phyloP scores from a whole-genome alignment of 2,888 invertebrate species.

The Sepioteuthis lessoniana region DNA sequence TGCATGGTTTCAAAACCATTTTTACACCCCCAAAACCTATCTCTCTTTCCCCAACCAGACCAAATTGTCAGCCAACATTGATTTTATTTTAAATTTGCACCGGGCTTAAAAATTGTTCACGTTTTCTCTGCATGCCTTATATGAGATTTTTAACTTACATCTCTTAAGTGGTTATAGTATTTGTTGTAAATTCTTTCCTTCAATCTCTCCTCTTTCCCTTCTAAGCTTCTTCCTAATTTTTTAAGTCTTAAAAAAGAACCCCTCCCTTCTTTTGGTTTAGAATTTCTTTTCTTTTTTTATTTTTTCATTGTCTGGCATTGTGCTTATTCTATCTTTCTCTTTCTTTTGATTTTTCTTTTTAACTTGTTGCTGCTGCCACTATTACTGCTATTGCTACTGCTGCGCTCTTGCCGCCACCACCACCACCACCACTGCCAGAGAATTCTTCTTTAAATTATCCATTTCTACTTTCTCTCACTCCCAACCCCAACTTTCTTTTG shows the following conservation, averaged over 20 bases:
- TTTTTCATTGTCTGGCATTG: slow-evolving; percentile 25
- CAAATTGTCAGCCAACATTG: neutral
- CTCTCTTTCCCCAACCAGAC: neutral
- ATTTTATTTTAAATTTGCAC: neutral
- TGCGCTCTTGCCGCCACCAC: neutral
- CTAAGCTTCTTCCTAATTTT: neutral
- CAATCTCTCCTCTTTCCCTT: neutral
- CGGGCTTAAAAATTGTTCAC: neutral
- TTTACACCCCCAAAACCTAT: neutral
- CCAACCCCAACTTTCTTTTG: slow-evolving; percentile 1
- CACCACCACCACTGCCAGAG: neutral
- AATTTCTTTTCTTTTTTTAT: neutral
- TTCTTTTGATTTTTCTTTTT: neutral
- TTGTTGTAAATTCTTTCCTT: slow-evolving; percentile 10
- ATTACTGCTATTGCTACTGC: neutral
- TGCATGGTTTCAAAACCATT: slow-evolving; percentile 12
- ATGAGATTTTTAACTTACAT: neutral
- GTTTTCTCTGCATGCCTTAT: neutral
- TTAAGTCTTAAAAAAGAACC: neutral
- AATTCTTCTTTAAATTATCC: slow-evolving; percentile 19
- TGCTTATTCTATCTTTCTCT: neutral
- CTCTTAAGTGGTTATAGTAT: neutral
- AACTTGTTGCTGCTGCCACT: neutral
- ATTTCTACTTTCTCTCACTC: neutral
- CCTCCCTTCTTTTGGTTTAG: neutral